Conservation (phyloP, 2,113 vertebrate genomes). For the Tachysurus vachellii region DNA sequence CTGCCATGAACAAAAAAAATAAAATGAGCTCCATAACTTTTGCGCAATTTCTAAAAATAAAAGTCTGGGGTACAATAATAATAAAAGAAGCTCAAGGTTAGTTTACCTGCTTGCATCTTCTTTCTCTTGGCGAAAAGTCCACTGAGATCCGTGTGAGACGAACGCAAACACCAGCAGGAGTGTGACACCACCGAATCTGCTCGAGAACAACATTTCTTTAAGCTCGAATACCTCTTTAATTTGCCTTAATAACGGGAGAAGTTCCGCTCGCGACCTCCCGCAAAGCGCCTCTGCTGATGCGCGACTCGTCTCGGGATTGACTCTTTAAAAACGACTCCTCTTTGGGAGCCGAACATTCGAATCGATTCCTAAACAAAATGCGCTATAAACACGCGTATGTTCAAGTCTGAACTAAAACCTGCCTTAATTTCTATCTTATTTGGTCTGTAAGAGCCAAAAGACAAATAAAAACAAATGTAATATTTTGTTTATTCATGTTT, state of each 20-base stretch:
- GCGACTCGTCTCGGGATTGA: slow-evolving; percentile 3
- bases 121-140: slow-evolving; percentile 84
- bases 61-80: no score
- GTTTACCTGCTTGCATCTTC: slow-evolving; percentile 80
- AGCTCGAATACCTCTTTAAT: not conserved
- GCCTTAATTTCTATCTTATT: not conserved
- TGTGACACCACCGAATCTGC: slow-evolving; percentile 57
- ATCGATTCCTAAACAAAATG: not conserved
- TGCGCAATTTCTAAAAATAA: no score
- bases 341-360: not conserved
- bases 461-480: not conserved
- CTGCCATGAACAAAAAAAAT: slow-evolving; percentile 59
- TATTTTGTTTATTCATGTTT: not conserved
- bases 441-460: not conserved
- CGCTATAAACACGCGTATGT: not conserved
- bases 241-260: slow-evolving; percentile 19
- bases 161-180: slow-evolving; percentile 66
- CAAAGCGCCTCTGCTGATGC: slow-evolving; percentile 48
- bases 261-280: slow-evolving; percentile 55
- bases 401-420: not conserved
- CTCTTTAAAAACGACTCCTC: slow-evolving; percentile 7
- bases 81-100: not conserved
- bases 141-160: slow-evolving; percentile 77
- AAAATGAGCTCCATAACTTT: not conserved
- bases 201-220: slow-evolving; percentile 61